Conservation (phyloP, 2,113 vertebrate species). For the Pimephales promelas region DNA sequence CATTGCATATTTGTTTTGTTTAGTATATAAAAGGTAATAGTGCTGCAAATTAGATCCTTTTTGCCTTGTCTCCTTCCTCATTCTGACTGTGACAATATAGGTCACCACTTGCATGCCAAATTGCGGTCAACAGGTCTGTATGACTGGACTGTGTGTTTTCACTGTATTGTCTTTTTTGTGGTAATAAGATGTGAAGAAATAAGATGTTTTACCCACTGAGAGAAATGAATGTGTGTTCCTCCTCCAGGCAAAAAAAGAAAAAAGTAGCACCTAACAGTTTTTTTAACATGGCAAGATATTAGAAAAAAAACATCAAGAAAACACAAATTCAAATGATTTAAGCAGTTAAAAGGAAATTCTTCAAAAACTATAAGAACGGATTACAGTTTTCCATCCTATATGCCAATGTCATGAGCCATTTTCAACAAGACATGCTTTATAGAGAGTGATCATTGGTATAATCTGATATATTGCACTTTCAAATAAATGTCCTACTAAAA, state of each 20-base stretch:
- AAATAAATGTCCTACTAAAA: constrained; percentile 21
- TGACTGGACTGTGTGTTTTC: constrained; percentile 3
- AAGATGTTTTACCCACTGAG: constrained; percentile 15
- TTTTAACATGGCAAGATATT: constrained; percentile 35
- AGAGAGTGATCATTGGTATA: constrained; percentile 41
- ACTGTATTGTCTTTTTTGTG: constrained; percentile 7
- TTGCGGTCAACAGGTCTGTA: not conserved
- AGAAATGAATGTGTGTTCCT: not conserved
- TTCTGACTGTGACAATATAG: not conserved
- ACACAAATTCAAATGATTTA: constrained; percentile 46
- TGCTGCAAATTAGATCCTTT: no score
- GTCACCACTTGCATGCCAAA: not conserved
- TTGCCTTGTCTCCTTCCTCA: no score
- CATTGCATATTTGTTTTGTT: no score
- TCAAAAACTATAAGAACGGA: constrained; percentile 23
- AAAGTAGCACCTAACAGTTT: not conserved
- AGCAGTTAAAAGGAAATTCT: constrained; percentile 14
- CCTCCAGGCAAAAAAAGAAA: not conserved
- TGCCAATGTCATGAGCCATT: constrained; percentile 45
- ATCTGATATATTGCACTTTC: constrained; percentile 19
- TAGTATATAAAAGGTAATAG: no score
- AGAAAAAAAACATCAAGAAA: constrained; percentile 47
- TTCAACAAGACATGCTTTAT: constrained; percentile 37
- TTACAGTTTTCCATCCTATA: constrained; percentile 39
- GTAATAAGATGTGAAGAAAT: not conserved